Conservation (phyloP, 2,888 invertebrate species). For the Agriotes lineatus region DNA sequence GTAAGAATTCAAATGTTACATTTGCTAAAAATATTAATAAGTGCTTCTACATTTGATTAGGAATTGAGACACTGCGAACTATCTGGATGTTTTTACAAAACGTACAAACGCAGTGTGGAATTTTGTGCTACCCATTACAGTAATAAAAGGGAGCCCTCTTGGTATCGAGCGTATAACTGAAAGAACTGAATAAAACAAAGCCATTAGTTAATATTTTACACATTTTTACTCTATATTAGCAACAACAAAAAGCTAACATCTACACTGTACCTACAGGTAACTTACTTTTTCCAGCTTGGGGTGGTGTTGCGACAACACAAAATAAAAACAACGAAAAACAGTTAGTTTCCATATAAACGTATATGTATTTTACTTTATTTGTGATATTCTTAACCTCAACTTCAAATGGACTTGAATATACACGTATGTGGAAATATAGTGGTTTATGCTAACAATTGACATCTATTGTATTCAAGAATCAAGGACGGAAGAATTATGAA, state of each 20-base stretch:
- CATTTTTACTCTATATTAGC: conserved; percentile 17
- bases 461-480: too few relatives aligned
- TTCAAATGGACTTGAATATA: not conserved
- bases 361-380: not conserved
- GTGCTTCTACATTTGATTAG: conserved; percentile 13
- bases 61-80: conserved; percentile 16
- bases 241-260: conserved; percentile 21
- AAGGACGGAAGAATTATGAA: too few relatives aligned
- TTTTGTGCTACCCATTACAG: not conserved
- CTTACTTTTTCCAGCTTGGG: conserved; percentile 66
- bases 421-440: not conserved
- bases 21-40: not conserved
- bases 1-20: not conserved
- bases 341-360: conserved; percentile 45
- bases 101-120: too few relatives aligned
- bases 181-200: too few relatives aligned
- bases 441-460: too few relatives aligned
- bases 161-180: too few relatives aligned
- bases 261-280: conserved; percentile 55
- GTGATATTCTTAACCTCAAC: not conserved
- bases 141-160: too few relatives aligned
- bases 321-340: conserved; percentile 51
- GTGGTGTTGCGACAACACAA: conserved; percentile 60
- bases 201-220: not conserved
- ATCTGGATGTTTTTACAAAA: conserved; percentile 13